A percentile compares a stretch with the other conserved stretches of the same genome.
Evolutionary conservation across 2,888 invertebrate species (phyloP).

Genomic region (Sphaerophoria taeniata): DNA sequence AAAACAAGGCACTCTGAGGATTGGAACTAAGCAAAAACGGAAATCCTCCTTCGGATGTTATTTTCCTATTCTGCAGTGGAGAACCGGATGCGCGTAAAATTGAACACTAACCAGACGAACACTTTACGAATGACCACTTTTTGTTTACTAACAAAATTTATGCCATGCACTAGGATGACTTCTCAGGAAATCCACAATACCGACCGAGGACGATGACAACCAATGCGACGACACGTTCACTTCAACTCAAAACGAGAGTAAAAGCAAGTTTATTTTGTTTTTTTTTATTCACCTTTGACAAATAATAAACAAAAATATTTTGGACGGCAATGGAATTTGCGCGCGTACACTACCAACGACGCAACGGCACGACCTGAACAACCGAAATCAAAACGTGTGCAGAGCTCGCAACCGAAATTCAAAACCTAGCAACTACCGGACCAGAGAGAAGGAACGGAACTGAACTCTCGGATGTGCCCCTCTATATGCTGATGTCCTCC

Average conservation of each 20-base stretch:
- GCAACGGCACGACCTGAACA: constrained; percentile 29
- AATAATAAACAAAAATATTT: constrained; percentile 36
- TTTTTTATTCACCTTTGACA: constrained; percentile 7
- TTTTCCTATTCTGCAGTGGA: not conserved
- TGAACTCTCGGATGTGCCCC: constrained; percentile 66
- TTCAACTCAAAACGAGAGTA: not conserved
- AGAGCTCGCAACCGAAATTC: constrained; percentile 34
- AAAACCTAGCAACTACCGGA: constrained; percentile 66
- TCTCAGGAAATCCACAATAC: constrained; percentile 30
- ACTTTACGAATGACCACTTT: constrained; percentile 31
- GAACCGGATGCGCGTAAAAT: constrained; percentile 10
- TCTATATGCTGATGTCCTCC: constrained; percentile 53
- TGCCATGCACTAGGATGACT: constrained; percentile 35
- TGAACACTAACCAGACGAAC: constrained; percentile 1
- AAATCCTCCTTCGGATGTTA: constrained; percentile 12
- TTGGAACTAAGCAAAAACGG: constrained; percentile 7
- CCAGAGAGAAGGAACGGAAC: constrained; percentile 69
- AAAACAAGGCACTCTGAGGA: constrained; percentile 25
- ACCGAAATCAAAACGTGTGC: constrained; percentile 28
- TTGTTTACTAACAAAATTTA: constrained; percentile 67
- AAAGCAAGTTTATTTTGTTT: too few species aligned
- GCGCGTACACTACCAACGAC: constrained; percentile 44
- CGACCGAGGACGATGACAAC: not conserved
- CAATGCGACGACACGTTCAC: not conserved
- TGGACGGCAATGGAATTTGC: constrained; percentile 45